Conservation (phyloP, 2,797 vertebrate genomes). For the Lithobates pipiens region DNA sequence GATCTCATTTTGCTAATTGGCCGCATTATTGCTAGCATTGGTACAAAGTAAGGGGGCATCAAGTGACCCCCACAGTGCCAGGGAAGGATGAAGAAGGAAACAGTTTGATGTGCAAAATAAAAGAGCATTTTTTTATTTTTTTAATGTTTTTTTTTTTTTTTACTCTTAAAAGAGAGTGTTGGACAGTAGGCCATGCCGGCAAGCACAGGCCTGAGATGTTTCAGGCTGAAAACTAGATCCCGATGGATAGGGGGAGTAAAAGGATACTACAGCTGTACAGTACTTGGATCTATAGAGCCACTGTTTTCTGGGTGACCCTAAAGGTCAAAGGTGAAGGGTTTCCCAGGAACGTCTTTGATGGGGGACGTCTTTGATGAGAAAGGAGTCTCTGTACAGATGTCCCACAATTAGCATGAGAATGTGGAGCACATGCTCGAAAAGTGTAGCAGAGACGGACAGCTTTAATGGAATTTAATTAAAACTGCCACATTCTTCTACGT, state of each 20-base stretch:
- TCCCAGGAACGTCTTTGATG: slow-evolving; percentile 69
- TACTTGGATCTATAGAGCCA: slow-evolving; percentile 62
- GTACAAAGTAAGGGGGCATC: slow-evolving; percentile 40
- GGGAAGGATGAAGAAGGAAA: slow-evolving; percentile 54
- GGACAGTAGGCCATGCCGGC: slow-evolving; percentile 38
- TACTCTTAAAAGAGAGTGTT: slow-evolving; percentile 17
- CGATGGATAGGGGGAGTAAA: slow-evolving; percentile 59
- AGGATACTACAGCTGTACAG: slow-evolving; percentile 60
- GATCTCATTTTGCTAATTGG: slow-evolving; percentile 53
- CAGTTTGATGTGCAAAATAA: slow-evolving; percentile 46
- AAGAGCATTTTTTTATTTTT: slow-evolving; percentile 1
- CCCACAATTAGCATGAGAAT: slow-evolving; percentile 69
- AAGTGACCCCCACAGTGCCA: slow-evolving; percentile 26
- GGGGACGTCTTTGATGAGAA: slow-evolving; percentile 65
- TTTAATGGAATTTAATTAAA: slow-evolving; percentile 69
- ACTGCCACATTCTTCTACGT: slow-evolving; percentile 51
- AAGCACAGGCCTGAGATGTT: slow-evolving; percentile 35
- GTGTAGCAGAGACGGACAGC: slow-evolving; percentile 57
- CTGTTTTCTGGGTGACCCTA: slow-evolving; percentile 63
- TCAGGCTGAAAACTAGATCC: slow-evolving; percentile 24
- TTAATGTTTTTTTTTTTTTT: slow-evolving; percentile 4
- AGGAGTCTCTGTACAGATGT: slow-evolving; percentile 65
- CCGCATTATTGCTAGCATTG: slow-evolving; percentile 21
- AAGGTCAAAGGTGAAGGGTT: slow-evolving; percentile 67
- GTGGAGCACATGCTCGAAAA: slow-evolving; percentile 63